A percentile compares a stretch with the other conserved stretches of the same genome.
These are phyloP conservation scores for Poeciliopsis gracilis DNA, from an alignment of 2,797 vertebrate genomes.

Conservation along the genomic window DNA sequence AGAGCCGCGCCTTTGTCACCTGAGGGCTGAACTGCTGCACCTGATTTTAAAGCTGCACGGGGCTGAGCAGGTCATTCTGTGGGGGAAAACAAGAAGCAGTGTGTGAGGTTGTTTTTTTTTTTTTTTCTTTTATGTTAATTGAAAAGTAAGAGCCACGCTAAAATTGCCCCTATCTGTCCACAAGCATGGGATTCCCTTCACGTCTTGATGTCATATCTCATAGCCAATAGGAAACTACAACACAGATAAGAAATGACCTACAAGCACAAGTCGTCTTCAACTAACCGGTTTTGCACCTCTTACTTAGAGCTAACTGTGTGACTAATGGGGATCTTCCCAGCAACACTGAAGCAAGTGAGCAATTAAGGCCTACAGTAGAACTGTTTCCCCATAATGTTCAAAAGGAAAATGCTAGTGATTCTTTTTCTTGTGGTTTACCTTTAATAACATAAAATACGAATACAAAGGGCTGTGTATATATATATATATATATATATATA, in stretches of 20 bases:
- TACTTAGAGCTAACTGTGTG: slow-evolving; percentile 1
- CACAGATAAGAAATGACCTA: background rate
- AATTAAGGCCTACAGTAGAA: slow-evolving; percentile 17
- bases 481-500: background rate
- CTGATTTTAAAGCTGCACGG: slow-evolving; percentile 19
- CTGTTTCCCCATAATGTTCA: background rate
- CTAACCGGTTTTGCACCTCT: slow-evolving; percentile 57
- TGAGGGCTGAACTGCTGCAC: slow-evolving; percentile 30
- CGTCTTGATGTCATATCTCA: background rate
- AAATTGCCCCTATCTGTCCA: background rate
- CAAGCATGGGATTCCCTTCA: background rate
- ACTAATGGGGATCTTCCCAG: slow-evolving; percentile 46
- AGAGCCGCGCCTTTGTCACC: slow-evolving; percentile 34
- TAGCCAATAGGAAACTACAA: background rate
- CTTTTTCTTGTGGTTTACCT: background rate
- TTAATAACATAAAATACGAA: background rate
- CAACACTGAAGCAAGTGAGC: slow-evolving; percentile 25
- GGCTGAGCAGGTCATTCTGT: slow-evolving; percentile 13
- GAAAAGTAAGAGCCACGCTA: background rate
- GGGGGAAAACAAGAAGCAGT: background rate
- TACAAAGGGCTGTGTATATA: background rate
- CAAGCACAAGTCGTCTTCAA: slow-evolving; percentile 8
- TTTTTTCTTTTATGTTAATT: background rate
- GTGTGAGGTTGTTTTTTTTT: no score
- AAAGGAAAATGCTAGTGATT: background rate